Conservation (phyloP, 2,797 vertebrate species). For the Champsocephalus gunnari region DNA sequence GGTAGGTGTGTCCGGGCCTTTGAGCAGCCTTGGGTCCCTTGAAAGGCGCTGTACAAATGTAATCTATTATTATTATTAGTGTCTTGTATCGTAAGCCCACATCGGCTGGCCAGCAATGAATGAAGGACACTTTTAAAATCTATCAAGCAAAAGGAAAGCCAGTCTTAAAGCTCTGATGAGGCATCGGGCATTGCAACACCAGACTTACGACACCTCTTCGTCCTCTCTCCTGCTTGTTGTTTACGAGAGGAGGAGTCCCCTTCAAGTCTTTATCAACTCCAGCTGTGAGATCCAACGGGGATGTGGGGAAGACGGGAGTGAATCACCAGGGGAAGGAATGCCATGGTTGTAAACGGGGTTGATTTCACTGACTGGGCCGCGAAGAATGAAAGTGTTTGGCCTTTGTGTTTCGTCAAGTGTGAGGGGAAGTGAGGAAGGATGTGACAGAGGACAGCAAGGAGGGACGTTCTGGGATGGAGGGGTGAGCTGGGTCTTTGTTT, state of each 20-base stretch:
- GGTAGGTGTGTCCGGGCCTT: too few relatives aligned
- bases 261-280: conserved; percentile 70
- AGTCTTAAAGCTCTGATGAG: too few relatives aligned
- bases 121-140: too few relatives aligned
- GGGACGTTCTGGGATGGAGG: conserved; percentile 13
- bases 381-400: conserved; percentile 41
- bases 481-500: conserved; percentile 1
- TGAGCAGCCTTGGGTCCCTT: too few relatives aligned
- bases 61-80: too few relatives aligned
- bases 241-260: conserved; percentile 57
- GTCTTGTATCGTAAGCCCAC: too few relatives aligned
- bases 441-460: conserved; percentile 23
- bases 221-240: conserved; percentile 60
- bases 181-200: background rate
- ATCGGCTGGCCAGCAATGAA: too few relatives aligned
- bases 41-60: too few relatives aligned
- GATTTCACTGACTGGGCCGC: conserved; percentile 49
- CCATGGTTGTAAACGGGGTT: conserved; percentile 51
- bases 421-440: conserved; percentile 30
- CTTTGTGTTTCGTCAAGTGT: conserved; percentile 44
- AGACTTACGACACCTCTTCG: conserved; percentile 18
- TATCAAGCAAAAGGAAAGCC: too few relatives aligned
- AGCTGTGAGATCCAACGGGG: conserved; percentile 72
- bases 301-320: conserved; percentile 50
- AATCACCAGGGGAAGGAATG: conserved; percentile 66